Evolutionary conservation across 1,140 invertebrate genomes (phyloP), one percentile per base, ranked within the genome.

Genomic region (Ips typographus): DNA sequence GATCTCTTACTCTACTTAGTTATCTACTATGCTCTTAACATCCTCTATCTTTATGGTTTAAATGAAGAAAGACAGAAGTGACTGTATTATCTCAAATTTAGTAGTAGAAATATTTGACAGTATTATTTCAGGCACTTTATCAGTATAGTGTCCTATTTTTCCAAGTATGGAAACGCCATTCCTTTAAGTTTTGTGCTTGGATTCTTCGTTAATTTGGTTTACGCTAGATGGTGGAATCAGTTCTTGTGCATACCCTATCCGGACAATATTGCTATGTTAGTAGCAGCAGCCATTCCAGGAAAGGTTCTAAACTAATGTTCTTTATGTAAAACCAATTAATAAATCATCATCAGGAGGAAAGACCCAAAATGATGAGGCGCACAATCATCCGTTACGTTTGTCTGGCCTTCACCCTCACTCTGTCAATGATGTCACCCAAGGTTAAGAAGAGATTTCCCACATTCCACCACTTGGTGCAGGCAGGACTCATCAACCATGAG

Each of bases 381-480:
- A 94, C 93, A 0, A 90, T 96, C 22, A 90, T 95, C 74, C 88
- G 95, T 68, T 90, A 88, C 64, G 88, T 93, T 44, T 92, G 93
- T 77, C 86, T 95, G 6, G 90, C 92, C 38, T 82, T 94, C 6
- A 91, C 93, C 0, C 87, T 95, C 81, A 91, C 93, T 4, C 83
- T 94, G 6, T 87, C 89, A 1, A 91, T 91, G 79, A 90, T 96
- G 59, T 94, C 93, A 57, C 91, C 94, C 0, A 85, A 91, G 2
- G 94, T 95, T 1, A 95, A 96, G 79, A 95, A 96, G 76, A 87
- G 95, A 37, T 98, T 97, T 81, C 94, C 94, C 0, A 94, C 91
- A 0, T 81, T 94, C n/a, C 89, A 95, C 49, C 92, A 95, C 79
- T 87, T 96, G 22, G 89, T 95, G 1, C 92, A 95, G 71, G 88